Base-by-base conservation (phyloP, 2,888 invertebrate species). In the Xylota segnis region DNA sequence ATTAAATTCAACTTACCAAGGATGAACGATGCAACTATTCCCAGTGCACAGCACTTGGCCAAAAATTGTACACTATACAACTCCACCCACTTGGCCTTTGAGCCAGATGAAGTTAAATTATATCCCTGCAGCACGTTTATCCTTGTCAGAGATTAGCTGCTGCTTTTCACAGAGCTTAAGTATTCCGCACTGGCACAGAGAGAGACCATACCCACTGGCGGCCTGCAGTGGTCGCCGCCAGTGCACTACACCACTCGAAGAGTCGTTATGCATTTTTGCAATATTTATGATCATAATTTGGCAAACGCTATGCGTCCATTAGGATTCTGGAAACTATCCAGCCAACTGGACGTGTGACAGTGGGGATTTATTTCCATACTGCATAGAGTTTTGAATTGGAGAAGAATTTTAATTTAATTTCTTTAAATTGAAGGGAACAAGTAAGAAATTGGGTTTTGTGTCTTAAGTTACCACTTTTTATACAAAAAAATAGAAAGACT, bases 261-360 rank as follows among this genome's bases (percentile, higher is more conserved):
- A 87, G 87, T 88, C 88, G 87, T 88, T 89, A 87, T 88, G 83
- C 74, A 82, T 76, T 86, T 83, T 84, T 83, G 84, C 76, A 87
- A 81, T 88, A 88, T 88, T 89, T 88, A 88, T 83, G 87, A 83
- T 50, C 65, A 72, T 63, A 87, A 89, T 89, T 89, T 89, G 89
- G 88, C 89, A 89, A 75, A 78, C 56, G 75, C 23, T 59, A 56
- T 71, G 37, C 50, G 75, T 59, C 68, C 58, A 84, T 81, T 59
- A 43, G 71, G 18, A 59, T 66, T 76, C 56, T 84, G 81, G 84
- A 84, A 75, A 52, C 18, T 65, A 18, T 84, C 83, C 83, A 84
- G 74, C n/a, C 56, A 65, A 18, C 47, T 54, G 52, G 27, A 77
- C 27, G 23, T 59, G 50, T 52, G 43, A 61, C 45, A 68, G 59